Conservation (phyloP, 2,113 vertebrate species). For the Mugil cephalus region DNA sequence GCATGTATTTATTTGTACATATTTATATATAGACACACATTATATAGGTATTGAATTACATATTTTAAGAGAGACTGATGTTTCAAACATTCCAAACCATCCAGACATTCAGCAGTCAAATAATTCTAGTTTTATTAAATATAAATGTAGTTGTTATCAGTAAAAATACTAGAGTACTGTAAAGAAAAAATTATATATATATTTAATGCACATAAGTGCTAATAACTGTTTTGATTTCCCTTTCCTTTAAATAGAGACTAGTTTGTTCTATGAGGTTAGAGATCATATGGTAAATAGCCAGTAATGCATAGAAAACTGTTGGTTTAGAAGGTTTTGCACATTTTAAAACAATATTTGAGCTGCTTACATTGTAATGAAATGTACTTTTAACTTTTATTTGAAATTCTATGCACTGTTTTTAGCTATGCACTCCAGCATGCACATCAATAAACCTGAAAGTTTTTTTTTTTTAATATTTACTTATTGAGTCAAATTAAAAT, state of each 20-base stretch:
- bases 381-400: background rate
- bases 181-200: no score
- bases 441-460: constrained; percentile 54
- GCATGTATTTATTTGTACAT: constrained; percentile 73
- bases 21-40: background rate
- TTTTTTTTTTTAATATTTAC: no score
- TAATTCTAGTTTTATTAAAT: background rate
- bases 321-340: constrained; percentile 6
- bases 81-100: constrained; percentile 10
- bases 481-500: no score
- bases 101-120: background rate
- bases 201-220: no score
- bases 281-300: constrained; percentile 24
- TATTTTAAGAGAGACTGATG: constrained; percentile 13
- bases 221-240: background rate
- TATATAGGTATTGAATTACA: background rate
- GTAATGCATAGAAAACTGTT: no score
- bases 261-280: constrained; percentile 8
- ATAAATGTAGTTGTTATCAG: no score
- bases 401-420: constrained; percentile 21
- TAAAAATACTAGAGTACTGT: no score
- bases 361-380: background rate
- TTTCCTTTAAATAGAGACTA: constrained; percentile 8
- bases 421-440: constrained; percentile 27
- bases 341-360: constrained; percentile 3